Evolutionary conservation across 2,888 invertebrate species (phyloP).

Genomic region (Spilosoma lubricipeda): DNA sequence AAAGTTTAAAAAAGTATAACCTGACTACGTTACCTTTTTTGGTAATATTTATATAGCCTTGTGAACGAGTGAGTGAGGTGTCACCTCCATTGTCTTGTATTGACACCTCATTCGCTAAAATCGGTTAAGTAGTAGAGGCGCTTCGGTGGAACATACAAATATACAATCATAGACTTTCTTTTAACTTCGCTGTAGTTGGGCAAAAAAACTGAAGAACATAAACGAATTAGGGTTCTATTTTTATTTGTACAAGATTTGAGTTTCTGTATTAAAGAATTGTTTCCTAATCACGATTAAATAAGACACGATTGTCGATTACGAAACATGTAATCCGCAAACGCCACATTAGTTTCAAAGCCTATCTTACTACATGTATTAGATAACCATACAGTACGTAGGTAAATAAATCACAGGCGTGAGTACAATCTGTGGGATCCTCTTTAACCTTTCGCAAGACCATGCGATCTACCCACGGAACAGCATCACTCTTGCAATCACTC

Average conservation of each 20-base stretch:
- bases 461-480: conserved; percentile 17
- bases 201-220: background rate
- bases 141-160: too few species aligned
- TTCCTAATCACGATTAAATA: background rate
- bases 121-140: too few species aligned
- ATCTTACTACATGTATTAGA: conserved; percentile 2
- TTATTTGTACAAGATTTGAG: background rate
- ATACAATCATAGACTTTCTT: too few species aligned
- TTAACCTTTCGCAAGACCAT: conserved; percentile 22
- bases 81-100: too few species aligned
- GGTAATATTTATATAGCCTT: too few species aligned
- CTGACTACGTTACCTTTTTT: too few species aligned
- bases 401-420: conserved; percentile 35
- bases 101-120: too few species aligned
- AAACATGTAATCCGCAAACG: background rate
- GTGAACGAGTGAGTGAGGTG: too few species aligned
- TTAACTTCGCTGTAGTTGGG: background rate
- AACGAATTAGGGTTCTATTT: background rate
- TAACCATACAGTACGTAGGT: conserved; percentile 16
- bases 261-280: background rate
- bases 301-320: background rate
- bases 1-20: background rate
- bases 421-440: conserved; percentile 14
- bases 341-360: background rate
- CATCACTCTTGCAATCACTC: conserved; percentile 15